Percentiles rank a stretch among this genome's conserved stretches.
phyloP scores from a whole-genome alignment of 2,888 invertebrate species.

The Boloria selene region DNA sequence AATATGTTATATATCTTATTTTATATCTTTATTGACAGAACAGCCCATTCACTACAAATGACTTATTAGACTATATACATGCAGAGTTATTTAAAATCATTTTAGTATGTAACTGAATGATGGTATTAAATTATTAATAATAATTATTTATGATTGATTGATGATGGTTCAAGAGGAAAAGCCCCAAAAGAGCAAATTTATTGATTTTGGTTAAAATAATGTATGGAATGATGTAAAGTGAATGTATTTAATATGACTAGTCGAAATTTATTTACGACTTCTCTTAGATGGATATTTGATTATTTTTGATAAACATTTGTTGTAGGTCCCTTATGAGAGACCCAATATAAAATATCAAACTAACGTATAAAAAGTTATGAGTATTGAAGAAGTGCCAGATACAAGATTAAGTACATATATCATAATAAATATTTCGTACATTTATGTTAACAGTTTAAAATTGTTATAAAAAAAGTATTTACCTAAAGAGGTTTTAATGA shows the following conservation, averaged over 20 bases:
- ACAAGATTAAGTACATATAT: slow-evolving; percentile 19
- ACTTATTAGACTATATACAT: too few relatives aligned
- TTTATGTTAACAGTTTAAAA: slow-evolving; percentile 12
- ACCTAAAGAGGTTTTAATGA: slow-evolving; percentile 6
- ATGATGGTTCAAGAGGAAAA: too few relatives aligned
- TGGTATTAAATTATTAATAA: too few relatives aligned
- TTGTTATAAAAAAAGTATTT: slow-evolving; percentile 8
- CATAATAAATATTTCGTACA: slow-evolving; percentile 4
- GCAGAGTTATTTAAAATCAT: too few relatives aligned
- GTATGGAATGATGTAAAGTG: slow-evolving; percentile 9
- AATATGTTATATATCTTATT: too few relatives aligned
- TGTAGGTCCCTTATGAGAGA: slow-evolving; percentile 30
- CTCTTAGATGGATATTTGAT: slow-evolving; percentile 26
- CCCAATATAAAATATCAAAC: slow-evolving; percentile 20
- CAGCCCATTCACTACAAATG: too few relatives aligned
- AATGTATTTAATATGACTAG: slow-evolving; percentile 13
- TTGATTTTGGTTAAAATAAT: background rate
- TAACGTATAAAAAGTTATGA: slow-evolving; percentile 9
- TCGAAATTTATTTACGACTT: slow-evolving; percentile 22
- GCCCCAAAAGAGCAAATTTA: too few relatives aligned
- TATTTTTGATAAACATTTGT: slow-evolving; percentile 42
- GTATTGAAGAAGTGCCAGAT: slow-evolving; percentile 22
- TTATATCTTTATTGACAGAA: too few relatives aligned
- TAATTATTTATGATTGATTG: too few relatives aligned
- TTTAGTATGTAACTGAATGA: too few relatives aligned